Evolutionary conservation across 2,113 vertebrate species (phyloP).

Genomic region (Actinemys pallida): DNA sequence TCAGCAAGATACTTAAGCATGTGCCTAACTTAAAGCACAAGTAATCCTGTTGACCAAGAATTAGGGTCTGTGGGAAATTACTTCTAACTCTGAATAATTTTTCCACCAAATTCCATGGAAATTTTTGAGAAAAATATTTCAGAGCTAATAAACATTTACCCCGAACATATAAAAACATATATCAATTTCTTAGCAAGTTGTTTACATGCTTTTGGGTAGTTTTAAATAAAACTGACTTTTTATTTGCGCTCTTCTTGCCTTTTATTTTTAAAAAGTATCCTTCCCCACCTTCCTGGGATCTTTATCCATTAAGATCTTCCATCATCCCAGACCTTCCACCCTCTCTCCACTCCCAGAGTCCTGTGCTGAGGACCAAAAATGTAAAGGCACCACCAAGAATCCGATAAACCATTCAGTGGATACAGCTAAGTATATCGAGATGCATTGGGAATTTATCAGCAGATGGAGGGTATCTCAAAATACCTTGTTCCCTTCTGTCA

Average conservation of each 20-base stretch:
- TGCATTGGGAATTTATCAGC: not conserved
- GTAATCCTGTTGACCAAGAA: not conserved
- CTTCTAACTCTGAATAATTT: not conserved
- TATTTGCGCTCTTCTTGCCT: not conserved
- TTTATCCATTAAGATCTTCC: not conserved
- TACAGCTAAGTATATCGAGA: not conserved
- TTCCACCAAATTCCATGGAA: not conserved
- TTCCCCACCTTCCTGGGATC: not conserved
- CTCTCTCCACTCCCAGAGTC: not conserved
- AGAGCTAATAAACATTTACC: not conserved
- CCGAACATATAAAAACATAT: not conserved
- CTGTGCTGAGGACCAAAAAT: not conserved
- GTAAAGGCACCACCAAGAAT: not conserved
- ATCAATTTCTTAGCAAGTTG: not conserved
- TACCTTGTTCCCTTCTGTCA: conserved; percentile 11
- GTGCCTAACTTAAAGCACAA: not conserved
- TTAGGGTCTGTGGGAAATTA: not conserved
- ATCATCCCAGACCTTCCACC: not conserved
- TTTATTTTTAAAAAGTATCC: not conserved
- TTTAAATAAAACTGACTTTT: not conserved
- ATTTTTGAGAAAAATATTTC: not conserved
- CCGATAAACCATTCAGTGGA: not conserved
- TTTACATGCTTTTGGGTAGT: not conserved
- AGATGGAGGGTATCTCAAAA: conserved; percentile 25
- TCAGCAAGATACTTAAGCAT: not conserved